phyloP scores from a whole-genome alignment of 1,140 invertebrate species.

The Latrodectus geometricus region DNA sequence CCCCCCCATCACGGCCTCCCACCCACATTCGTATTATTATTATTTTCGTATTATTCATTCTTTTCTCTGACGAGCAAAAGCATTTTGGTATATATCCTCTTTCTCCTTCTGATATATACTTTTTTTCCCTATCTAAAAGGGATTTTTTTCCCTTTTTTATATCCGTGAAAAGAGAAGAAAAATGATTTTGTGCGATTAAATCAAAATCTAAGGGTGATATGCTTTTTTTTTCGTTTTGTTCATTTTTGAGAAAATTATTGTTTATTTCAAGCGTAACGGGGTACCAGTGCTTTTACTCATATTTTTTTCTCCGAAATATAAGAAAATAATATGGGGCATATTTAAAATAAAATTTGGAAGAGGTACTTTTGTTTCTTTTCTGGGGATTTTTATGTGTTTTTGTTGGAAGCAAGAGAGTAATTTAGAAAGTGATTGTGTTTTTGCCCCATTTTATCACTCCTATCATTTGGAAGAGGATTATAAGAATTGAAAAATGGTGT shows the following conservation, averaged over 20 bases:
- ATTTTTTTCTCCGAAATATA: neutral
- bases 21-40: slow-evolving; percentile 35
- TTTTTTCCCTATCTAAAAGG: neutral
- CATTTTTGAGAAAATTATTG: neutral
- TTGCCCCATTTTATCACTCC: neutral
- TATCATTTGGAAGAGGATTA: neutral
- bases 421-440: neutral
- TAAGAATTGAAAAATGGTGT: neutral
- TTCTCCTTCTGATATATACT: neutral
- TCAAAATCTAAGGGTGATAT: slow-evolving; percentile 43
- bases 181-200: slow-evolving; percentile 51
- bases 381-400: neutral
- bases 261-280: neutral
- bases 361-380: neutral
- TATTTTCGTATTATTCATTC: slow-evolving; percentile 50
- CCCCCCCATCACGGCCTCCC: neutral
- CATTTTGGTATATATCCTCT: slow-evolving; percentile 12
- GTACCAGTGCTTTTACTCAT: neutral
- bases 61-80: slow-evolving; percentile 30
- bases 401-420: neutral
- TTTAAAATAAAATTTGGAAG: slow-evolving; percentile 21
- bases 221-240: neutral
- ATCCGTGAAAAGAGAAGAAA: slow-evolving; percentile 35
- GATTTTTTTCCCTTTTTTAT: slow-evolving; percentile 14
- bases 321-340: neutral